Evolutionary conservation across 2,888 invertebrate species (phyloP).

Genomic region (Hyppa rectilinea): DNA sequence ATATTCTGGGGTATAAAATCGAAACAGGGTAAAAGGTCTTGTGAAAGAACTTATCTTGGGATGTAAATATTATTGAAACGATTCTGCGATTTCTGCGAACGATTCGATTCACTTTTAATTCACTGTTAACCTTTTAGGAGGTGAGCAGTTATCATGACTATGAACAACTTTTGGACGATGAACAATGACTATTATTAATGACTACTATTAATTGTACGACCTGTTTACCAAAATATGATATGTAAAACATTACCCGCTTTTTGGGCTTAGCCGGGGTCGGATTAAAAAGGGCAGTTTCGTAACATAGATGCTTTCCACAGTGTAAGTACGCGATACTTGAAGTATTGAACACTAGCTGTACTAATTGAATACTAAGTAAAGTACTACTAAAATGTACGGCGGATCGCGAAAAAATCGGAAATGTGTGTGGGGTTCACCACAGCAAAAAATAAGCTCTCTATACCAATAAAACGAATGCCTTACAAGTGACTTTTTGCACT

Average conservation of each 20-base stretch:
- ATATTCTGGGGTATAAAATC: neutral
- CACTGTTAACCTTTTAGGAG: no score
- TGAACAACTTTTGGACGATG: no score
- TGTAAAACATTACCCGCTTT: no score
- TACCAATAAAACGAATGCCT: neutral
- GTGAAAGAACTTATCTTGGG: neutral
- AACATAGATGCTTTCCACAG: no score
- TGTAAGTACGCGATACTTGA: neutral
- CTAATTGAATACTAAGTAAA: neutral
- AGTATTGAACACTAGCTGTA: neutral
- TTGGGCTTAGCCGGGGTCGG: neutral
- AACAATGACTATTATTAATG: no score
- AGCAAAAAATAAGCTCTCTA: neutral
- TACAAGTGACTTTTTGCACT: neutral
- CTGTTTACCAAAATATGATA: neutral
- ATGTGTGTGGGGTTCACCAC: neutral
- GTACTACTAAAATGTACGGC: neutral
- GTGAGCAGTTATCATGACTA: no score
- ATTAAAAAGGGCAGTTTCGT: neutral
- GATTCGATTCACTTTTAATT: no score
- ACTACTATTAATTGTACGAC: neutral
- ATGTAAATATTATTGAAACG: neutral
- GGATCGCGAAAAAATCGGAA: neutral
- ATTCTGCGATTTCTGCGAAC: no score
- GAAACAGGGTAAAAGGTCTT: no score